These are phyloP conservation scores for Drosophila neotestacea DNA, from an alignment of 2,888 invertebrate genomes.

Conservation along the genomic window DNA sequence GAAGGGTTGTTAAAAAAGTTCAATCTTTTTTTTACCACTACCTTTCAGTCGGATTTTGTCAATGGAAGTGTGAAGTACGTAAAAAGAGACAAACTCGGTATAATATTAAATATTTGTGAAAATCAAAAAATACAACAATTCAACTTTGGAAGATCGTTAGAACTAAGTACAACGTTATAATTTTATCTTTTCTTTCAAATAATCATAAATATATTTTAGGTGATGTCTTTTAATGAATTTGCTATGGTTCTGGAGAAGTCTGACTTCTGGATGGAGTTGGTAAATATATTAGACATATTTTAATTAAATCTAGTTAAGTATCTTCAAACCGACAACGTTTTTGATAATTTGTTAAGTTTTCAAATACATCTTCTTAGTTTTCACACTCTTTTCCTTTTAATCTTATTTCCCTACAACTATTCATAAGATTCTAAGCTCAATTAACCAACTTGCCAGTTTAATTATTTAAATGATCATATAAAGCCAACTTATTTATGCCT, in stretches of 20 bases:
- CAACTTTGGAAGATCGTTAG: neutral
- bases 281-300: neutral
- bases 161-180: neutral
- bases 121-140: neutral
- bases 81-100: neutral
- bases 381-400: no score
- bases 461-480: conserved; percentile 1
- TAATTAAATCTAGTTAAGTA: no score
- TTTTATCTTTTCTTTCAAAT: neutral
- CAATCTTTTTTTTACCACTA: conserved; percentile 36
- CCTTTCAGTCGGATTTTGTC: conserved; percentile 37
- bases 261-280: neutral
- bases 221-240: neutral
- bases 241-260: no score
- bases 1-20: conserved; percentile 55
- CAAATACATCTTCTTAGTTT: no score
- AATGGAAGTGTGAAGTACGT: conserved; percentile 6
- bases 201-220: neutral
- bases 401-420: no score
- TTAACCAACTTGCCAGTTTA: neutral
- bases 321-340: no score
- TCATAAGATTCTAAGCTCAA: neutral
- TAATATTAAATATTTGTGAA: neutral
- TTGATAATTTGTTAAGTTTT: neutral
- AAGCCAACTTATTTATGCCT: conserved; percentile 35